Conservation (phyloP, 2,797 vertebrate species). For the Sternotherus odoratus region DNA sequence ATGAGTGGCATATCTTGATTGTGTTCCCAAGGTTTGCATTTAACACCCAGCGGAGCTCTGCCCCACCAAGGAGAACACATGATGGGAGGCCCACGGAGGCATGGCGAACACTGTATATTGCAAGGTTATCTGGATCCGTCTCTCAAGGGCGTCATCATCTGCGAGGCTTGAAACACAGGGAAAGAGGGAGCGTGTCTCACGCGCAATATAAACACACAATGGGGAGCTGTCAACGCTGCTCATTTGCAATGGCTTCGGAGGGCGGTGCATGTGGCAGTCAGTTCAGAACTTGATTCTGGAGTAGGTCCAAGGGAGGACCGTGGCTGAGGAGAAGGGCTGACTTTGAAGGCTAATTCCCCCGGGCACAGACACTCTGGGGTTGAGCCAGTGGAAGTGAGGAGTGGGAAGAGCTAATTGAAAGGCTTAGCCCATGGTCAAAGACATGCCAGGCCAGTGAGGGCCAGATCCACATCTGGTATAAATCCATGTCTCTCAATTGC, state of each 20-base stretch:
- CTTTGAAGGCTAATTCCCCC: neutral
- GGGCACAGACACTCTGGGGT: neutral
- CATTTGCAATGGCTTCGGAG: neutral
- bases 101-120: neutral
- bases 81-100: neutral
- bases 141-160: slow-evolving; percentile 4
- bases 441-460: neutral
- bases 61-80: neutral
- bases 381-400: fast-evolving
- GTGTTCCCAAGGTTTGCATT: slow-evolving; percentile 44
- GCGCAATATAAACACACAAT: slow-evolving; percentile 20
- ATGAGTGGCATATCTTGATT: slow-evolving; percentile 46
- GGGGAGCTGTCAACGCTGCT: slow-evolving; percentile 31
- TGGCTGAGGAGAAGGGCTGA: neutral
- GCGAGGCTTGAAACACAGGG: slow-evolving; percentile 27
- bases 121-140: neutral
- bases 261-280: neutral
- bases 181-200: slow-evolving; percentile 19
- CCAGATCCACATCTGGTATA: neutral
- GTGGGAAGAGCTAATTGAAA: neutral
- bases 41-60: slow-evolving; percentile 29
- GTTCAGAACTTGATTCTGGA: fast-evolving
- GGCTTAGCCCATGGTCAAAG: neutral
- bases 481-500: fast-evolving
- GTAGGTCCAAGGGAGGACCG: neutral